phyloP scores from a whole-genome alignment of 2,888 invertebrate species.

The Plagodis dolabraria region DNA sequence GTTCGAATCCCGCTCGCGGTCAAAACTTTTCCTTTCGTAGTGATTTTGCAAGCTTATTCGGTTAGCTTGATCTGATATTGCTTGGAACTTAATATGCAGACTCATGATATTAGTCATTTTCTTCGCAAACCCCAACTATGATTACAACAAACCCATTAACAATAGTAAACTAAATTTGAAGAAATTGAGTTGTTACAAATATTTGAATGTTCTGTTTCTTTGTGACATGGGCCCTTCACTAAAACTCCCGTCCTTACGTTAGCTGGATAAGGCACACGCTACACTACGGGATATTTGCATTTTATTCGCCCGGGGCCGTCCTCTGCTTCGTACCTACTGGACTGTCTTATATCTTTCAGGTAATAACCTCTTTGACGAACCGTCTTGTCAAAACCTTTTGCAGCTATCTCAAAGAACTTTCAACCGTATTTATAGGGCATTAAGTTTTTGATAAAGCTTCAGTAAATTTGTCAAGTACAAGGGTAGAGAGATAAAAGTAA shows the following conservation, averaged over 20 bases:
- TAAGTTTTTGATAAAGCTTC: constrained; percentile 30
- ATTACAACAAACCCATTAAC: no score
- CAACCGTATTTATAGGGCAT: constrained; percentile 20
- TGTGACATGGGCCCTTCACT: constrained; percentile 33
- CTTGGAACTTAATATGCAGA: no score
- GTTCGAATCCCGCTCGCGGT: no score
- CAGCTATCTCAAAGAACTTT: constrained; percentile 12
- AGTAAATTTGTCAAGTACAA: constrained; percentile 55
- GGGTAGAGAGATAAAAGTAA: constrained; percentile 80
- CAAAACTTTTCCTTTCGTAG: no score
- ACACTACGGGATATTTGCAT: constrained; percentile 77
- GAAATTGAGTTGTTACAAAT: no score
- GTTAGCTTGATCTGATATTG: no score
- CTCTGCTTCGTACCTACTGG: constrained; percentile 46
- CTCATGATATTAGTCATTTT: no score
- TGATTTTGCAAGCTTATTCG: no score
- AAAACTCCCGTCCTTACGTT: constrained; percentile 46
- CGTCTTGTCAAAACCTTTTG: constrained; percentile 42
- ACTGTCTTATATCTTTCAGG: constrained; percentile 78
- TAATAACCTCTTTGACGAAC: constrained; percentile 83
- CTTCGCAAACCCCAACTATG: no score
- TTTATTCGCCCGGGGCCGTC: constrained; percentile 70
- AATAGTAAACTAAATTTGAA: no score
- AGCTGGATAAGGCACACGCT: constrained; percentile 52
- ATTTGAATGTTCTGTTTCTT: not conserved